Conservation (phyloP, 2,113 vertebrate species). For the Orycteropus afer region DNA sequence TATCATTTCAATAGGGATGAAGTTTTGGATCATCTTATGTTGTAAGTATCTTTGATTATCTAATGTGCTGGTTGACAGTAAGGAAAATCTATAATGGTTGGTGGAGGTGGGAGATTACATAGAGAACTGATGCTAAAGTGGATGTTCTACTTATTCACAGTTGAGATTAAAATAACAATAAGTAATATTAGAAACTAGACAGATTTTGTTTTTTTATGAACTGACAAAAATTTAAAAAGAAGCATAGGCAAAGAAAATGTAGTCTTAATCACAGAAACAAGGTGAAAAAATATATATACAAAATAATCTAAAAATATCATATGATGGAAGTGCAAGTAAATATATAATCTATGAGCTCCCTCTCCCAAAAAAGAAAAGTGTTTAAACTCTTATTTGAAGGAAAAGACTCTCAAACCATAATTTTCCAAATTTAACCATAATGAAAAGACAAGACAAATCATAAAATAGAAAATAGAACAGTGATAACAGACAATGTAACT, state of each 20-base stretch:
- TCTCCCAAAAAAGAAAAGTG: background rate
- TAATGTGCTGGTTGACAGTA: background rate
- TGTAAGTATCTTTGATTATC: background rate
- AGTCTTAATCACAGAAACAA: background rate
- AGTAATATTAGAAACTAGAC: background rate
- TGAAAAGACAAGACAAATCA: background rate
- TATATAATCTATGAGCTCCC: no score
- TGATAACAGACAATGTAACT: background rate
- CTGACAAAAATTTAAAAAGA: background rate
- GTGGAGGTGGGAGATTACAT: background rate
- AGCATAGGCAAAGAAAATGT: background rate
- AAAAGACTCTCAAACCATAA: background rate
- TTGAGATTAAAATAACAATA: background rate
- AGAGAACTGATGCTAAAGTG: background rate
- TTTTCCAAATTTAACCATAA: constrained; percentile 29
- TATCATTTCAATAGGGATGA: background rate
- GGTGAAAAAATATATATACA: background rate
- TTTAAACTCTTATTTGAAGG: background rate
- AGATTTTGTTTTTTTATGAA: background rate
- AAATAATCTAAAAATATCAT: constrained; percentile 33
- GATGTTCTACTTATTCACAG: background rate
- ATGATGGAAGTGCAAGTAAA: background rate
- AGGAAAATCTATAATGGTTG: background rate
- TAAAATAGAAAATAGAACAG: no score
- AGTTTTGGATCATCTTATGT: background rate